Conservation (phyloP, 2,888 invertebrate genomes). For the Smittia aterrima region DNA sequence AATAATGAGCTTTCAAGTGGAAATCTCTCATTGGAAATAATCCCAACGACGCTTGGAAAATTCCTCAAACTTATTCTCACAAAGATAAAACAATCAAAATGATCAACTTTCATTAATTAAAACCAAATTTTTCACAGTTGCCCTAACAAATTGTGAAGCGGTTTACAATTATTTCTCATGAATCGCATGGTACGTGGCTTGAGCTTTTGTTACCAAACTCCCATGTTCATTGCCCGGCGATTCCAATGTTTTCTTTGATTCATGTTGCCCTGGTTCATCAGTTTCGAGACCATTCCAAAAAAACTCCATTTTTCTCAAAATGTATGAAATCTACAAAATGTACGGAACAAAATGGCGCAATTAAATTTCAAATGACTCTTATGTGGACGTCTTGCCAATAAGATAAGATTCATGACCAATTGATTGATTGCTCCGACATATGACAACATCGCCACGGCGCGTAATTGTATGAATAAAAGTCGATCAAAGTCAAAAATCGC, state of each 20-base stretch:
- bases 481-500: background rate
- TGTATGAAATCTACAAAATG: constrained; percentile 39
- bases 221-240: constrained; percentile 5
- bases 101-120: too few relatives aligned
- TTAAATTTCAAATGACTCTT: constrained; percentile 39
- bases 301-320: constrained; percentile 40
- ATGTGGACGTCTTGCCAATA: background rate
- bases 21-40: constrained; percentile 39
- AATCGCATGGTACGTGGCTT: constrained; percentile 31
- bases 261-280: constrained; percentile 27
- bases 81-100: background rate
- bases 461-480: background rate
- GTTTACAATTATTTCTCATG: too few relatives aligned
- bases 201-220: constrained; percentile 35
- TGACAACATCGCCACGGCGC: background rate
- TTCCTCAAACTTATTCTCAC: background rate
- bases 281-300: constrained; percentile 27
- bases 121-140: background rate
- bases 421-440: background rate
- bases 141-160: too few relatives aligned
- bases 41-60: constrained; percentile 9
- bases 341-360: constrained; percentile 41
- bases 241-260: constrained; percentile 6
- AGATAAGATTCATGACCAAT: background rate
- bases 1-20: constrained; percentile 33